Evolutionary conservation across 2,113 vertebrate genomes (phyloP).

Genomic region (Lagenorhynchus albirostris): DNA sequence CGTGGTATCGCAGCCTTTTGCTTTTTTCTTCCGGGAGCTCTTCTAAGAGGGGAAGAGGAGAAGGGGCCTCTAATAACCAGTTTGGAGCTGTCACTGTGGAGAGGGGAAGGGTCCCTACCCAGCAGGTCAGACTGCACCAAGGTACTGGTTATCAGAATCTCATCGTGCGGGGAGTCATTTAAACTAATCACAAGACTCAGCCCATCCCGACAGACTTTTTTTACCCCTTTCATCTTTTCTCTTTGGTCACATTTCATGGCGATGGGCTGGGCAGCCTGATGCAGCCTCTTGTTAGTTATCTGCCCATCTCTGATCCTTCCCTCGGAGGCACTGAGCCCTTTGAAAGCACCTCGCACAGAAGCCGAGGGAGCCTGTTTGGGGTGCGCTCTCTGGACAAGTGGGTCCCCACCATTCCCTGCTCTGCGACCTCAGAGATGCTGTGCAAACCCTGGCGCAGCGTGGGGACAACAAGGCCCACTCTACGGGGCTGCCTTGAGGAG

Average conservation of each 20-base stretch:
- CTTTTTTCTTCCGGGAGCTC: slow-evolving; percentile 70
- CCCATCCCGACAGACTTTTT: background rate
- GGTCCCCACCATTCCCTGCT: background rate
- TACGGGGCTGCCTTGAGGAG: background rate
- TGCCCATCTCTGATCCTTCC: background rate
- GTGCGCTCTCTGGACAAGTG: fast-evolving
- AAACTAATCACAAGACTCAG: background rate
- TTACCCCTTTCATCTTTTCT: background rate
- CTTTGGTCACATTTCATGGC: background rate
- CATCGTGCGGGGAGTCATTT: background rate
- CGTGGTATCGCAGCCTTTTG: slow-evolving; percentile 85
- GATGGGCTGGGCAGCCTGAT: background rate
- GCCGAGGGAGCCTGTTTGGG: background rate
- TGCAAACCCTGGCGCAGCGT: background rate
- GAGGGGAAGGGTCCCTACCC: background rate
- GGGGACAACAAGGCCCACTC: background rate
- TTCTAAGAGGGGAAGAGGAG: slow-evolving; percentile 43
- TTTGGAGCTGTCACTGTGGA: background rate
- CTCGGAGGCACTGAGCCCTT: background rate
- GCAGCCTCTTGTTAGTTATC: background rate
- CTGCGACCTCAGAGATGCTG: too few relatives aligned
- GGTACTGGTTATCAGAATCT: background rate
- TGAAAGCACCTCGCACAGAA: background rate
- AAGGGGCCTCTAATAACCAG: background rate
- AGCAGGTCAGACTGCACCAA: background rate